Percentiles rank a stretch among this genome's conserved stretches.
These are phyloP conservation scores for Naja naja DNA, from an alignment of 2,113 vertebrate species.

Conservation along the genomic window DNA sequence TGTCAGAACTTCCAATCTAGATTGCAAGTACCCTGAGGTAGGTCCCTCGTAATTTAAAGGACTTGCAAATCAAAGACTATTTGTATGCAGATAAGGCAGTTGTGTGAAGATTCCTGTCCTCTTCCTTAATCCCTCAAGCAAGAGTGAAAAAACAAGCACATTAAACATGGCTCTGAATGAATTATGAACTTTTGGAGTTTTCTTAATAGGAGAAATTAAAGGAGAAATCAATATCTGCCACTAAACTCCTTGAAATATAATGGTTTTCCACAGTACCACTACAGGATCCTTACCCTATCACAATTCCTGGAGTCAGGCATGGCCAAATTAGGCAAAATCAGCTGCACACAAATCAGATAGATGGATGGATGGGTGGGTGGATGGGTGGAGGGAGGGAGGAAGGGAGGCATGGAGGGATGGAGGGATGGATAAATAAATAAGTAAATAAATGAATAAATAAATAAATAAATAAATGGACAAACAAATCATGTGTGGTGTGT, in stretches of 20 bases:
- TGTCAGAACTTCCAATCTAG: background rate
- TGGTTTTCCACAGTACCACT: background rate
- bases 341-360: background rate
- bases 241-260: background rate
- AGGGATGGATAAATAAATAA: too few relatives aligned
- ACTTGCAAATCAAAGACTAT: background rate
- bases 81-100: background rate
- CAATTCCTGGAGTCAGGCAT: background rate
- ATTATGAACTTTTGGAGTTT: background rate
- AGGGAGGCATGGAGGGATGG: accelerated
- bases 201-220: background rate
- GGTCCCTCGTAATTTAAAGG: background rate
- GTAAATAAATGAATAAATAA: too few relatives aligned
- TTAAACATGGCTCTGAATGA: background rate
- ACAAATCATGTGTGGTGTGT: background rate
- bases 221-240: background rate
- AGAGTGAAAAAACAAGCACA: background rate
- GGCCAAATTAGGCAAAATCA: background rate
- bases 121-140: background rate
- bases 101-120: background rate
- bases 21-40: background rate
- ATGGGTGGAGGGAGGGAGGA: too few relatives aligned
- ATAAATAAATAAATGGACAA: accelerated
- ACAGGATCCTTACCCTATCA: background rate
- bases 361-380: too few relatives aligned